Percentiles rank a stretch among this genome's conserved stretches.
Conservation (phyloP, 2,888 invertebrate species). For the Heteromurus nitidus region DNA sequence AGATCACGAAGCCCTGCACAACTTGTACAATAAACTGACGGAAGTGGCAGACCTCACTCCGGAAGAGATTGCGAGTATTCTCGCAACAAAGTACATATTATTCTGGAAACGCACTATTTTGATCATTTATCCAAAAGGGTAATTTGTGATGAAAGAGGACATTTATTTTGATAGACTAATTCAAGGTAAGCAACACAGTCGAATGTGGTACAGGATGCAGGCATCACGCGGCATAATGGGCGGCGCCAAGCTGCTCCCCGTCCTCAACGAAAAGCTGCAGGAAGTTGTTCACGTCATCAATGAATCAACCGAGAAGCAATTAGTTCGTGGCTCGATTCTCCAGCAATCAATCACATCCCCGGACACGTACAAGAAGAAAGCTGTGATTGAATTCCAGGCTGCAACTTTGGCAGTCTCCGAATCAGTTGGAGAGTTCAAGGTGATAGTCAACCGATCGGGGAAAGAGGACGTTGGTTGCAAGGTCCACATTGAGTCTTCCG, state of each 20-base stretch:
- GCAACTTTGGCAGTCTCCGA: conserved; percentile 78
- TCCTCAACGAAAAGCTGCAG: conserved; percentile 76
- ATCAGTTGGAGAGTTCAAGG: conserved; percentile 76
- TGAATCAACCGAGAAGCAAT: not conserved
- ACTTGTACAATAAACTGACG: conserved; percentile 77
- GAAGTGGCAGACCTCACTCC: conserved; percentile 77
- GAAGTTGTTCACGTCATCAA: conserved; percentile 75
- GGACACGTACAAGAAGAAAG: conserved; percentile 73
- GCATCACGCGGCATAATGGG: conserved; percentile 77
- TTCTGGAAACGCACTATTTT: not conserved
- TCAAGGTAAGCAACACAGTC: conserved; percentile 75
- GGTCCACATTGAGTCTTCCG: conserved; percentile 78
- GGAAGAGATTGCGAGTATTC: conserved; percentile 78
- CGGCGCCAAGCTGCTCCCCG: conserved; percentile 76
- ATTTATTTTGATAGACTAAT: conserved; percentile 40
- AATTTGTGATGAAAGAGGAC: too few species aligned
- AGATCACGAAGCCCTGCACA: conserved; percentile 75
- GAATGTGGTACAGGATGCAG: conserved; percentile 80
- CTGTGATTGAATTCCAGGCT: conserved; percentile 78
- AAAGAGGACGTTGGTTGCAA: conserved; percentile 75
- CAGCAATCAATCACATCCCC: not conserved
- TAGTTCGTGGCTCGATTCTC: not conserved
- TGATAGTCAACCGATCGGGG: conserved; percentile 77
- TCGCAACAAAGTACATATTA: conserved; percentile 76
- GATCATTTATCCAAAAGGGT: too few species aligned